Evolutionary conservation across 2,113 vertebrate species (phyloP).

Genomic region (Crotalus horridus): DNA sequence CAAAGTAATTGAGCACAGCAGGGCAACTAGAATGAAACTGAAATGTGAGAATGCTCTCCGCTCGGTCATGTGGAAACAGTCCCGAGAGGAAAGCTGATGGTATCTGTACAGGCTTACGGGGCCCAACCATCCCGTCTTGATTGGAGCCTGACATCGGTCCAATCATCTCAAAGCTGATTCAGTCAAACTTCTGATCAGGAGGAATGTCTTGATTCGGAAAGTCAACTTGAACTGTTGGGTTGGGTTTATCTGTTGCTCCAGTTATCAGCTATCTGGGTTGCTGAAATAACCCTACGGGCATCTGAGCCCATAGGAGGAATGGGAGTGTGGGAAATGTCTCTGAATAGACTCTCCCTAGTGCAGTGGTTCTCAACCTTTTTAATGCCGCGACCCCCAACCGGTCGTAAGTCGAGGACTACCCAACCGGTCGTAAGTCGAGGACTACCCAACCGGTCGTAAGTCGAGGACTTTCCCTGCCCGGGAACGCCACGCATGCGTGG

Average conservation of each 20-base stretch:
- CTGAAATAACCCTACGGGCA: background rate
- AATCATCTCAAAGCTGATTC: background rate
- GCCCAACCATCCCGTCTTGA: background rate
- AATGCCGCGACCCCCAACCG: no score
- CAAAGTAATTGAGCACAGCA: rapidly evolving
- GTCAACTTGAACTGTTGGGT: background rate
- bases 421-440: no score
- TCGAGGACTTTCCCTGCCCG: no score
- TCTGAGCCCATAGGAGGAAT: background rate
- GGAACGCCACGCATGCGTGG: no score
- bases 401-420: no score
- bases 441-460: no score
- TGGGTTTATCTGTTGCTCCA: background rate
- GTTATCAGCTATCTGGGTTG: background rate
- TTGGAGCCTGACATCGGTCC: background rate
- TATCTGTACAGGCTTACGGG: rapidly evolving
- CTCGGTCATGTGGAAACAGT: rapidly evolving
- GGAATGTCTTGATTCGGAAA: background rate
- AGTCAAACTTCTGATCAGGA: background rate
- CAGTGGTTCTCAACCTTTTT: no score
- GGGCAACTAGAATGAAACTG: background rate
- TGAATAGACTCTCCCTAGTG: background rate
- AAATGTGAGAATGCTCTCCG: background rate
- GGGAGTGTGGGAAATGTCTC: background rate
- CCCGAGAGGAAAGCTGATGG: background rate